Conservation (phyloP, 2,888 invertebrate species). For the Drosophila neonasuta region DNA sequence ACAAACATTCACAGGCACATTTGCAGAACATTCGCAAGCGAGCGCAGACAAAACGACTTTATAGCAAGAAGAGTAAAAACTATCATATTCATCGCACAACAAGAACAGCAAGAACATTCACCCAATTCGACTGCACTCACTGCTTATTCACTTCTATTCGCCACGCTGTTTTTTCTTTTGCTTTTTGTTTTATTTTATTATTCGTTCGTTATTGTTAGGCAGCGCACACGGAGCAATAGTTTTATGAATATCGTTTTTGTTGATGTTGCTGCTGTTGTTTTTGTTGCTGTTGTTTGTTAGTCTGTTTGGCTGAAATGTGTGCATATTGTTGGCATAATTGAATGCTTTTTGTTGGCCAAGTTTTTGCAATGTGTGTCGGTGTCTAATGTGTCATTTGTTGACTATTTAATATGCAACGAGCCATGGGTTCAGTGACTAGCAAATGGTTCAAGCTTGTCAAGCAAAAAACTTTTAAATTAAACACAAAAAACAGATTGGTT, state of each 20-base stretch:
- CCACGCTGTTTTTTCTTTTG: constrained; percentile 14
- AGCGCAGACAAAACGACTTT: constrained; percentile 16
- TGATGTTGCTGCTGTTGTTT: constrained; percentile 15
- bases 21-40: constrained; percentile 13
- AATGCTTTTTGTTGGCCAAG: constrained; percentile 64
- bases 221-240: constrained; percentile 53
- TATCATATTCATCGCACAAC: constrained; percentile 12
- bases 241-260: constrained; percentile 61
- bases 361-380: constrained; percentile 39
- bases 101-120: constrained; percentile 45
- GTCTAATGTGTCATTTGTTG: constrained; percentile 67
- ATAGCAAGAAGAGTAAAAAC: constrained; percentile 25
- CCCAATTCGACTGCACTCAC: constrained; percentile 55
- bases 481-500: not conserved
- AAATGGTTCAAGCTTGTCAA: constrained; percentile 39
- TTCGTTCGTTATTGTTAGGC: constrained; percentile 48
- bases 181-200: constrained; percentile 9
- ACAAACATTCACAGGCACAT: constrained; percentile 14
- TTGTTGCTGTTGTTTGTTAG: constrained; percentile 23
- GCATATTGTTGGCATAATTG: constrained; percentile 74
- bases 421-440: constrained; percentile 55
- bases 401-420: constrained; percentile 54
- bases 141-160: constrained; percentile 57
- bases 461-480: not conserved
- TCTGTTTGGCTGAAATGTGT: constrained; percentile 65